Evolutionary conservation across 1,140 invertebrate species (phyloP).

Genomic region (Drosophila elegans): DNA sequence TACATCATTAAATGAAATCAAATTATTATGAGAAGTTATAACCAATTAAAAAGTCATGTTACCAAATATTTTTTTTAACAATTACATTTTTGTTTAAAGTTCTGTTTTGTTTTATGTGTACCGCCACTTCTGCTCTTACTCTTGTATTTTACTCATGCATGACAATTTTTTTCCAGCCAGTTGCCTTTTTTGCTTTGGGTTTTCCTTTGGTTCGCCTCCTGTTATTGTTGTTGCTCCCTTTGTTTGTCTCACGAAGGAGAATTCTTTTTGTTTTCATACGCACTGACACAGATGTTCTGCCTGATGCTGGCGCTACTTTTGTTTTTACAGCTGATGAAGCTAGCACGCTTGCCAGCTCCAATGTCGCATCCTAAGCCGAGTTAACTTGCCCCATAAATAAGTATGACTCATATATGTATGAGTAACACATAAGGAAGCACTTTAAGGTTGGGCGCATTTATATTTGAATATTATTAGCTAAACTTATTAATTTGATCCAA

Average conservation of each 20-base stretch:
- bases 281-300: slow-evolving; percentile 54
- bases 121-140: slow-evolving; percentile 14
- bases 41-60: too few species aligned
- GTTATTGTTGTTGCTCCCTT: slow-evolving; percentile 35
- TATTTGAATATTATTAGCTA: not conserved
- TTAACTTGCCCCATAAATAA: slow-evolving; percentile 49
- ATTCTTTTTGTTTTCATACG: slow-evolving; percentile 54
- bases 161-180: slow-evolving; percentile 75
- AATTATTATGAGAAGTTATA: too few species aligned
- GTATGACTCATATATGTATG: slow-evolving; percentile 7
- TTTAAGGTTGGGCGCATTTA: slow-evolving; percentile 12
- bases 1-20: too few species aligned
- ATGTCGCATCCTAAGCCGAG: slow-evolving; percentile 56
- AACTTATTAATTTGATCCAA: too few species aligned
- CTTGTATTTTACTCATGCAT: slow-evolving; percentile 79
- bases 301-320: slow-evolving; percentile 15
- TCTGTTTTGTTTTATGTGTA: not conserved
- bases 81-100: too few species aligned
- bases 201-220: slow-evolving; percentile 22
- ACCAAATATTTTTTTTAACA: too few species aligned
- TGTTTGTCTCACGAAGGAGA: slow-evolving; percentile 32
- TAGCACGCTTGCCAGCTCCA: slow-evolving; percentile 40
- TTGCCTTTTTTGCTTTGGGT: slow-evolving; percentile 42
- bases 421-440: slow-evolving; percentile 5
- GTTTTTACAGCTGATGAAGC: slow-evolving; percentile 74